Evolutionary conservation across 2,888 invertebrate species (phyloP).

Genomic region (Melanchra persicariae): DNA sequence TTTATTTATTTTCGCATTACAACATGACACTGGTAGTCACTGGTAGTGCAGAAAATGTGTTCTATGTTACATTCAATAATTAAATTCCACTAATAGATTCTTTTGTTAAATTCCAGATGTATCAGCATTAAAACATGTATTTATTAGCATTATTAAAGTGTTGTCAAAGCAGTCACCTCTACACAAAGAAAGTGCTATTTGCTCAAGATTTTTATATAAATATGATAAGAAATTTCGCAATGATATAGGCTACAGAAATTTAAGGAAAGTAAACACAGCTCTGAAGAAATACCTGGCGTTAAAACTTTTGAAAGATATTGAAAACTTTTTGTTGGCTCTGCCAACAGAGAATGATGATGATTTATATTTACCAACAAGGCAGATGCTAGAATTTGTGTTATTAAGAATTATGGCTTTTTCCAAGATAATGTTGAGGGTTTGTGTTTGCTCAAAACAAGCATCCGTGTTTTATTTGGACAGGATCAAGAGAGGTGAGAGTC

Average conservation of each 20-base stretch:
- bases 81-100: not conserved
- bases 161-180: conserved; percentile 86
- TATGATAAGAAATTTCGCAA: conserved; percentile 91
- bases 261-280: conserved; percentile 89
- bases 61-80: no score
- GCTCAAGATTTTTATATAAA: conserved; percentile 90
- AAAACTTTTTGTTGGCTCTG: conserved; percentile 77
- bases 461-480: conserved; percentile 88
- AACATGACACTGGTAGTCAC: not conserved
- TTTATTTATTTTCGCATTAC: not conserved
- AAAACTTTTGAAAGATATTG: conserved; percentile 85
- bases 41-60: not conserved
- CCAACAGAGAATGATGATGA: conserved; percentile 76
- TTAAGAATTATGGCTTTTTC: conserved; percentile 89
- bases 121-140: conserved; percentile 72
- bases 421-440: conserved; percentile 89
- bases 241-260: conserved; percentile 90
- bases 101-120: conserved; percentile 77
- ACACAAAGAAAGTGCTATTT: conserved; percentile 89
- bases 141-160: conserved; percentile 76
- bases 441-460: conserved; percentile 85
- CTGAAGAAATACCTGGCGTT: conserved; percentile 87
- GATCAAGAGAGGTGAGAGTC: conserved; percentile 89
- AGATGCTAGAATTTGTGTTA: conserved; percentile 91
- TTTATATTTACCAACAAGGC: conserved; percentile 88